Evolutionary conservation across 2,888 invertebrate species (phyloP), one percentile per base, ranked within the genome.

Genomic region (Hemithea aestivaria): DNA sequence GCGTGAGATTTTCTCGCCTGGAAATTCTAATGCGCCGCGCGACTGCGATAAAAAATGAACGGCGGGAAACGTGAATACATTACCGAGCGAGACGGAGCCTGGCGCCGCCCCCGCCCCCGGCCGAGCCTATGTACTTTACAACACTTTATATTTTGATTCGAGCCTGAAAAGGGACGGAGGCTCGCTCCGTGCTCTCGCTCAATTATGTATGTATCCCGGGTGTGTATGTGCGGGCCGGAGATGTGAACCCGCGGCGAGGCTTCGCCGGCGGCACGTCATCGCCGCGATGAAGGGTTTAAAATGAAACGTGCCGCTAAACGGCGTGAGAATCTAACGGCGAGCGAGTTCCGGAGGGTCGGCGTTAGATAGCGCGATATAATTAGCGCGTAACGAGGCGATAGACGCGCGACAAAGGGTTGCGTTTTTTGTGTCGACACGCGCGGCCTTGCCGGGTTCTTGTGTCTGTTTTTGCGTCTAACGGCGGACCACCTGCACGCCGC

Each of bases 41-140:
- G 85, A 84, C 76, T 80, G 83, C 82, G 85, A 87, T 87, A 87
- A 87, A 85, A 84, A 84, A 87, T 82, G 84, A 81, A 75, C 70
- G 70, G 73, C 72, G 77, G 78, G 75, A 83, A 84, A 80, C 74
- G 74, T 85, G 85, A 73, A 85, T 85, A 85, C 74, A 85, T 85
- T 84, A 85, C 60, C 43, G 70, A 78, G 78, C 67, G 81, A 73
- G 73, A 73, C 64, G 66, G 69, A 61, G 62, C 57, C n/a, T 59
- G 61, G 53, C 66, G 58, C 62, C 63, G 58, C 56, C 62, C 52
- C 48, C 58, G 47, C 47, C 51, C 56, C 59, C 42, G 32, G 27
- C 28, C 25, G 24, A 42, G 20, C 47, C 43, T 69, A 73, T 75
- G 72, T 75, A 66, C 61, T 76, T 72, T 72, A 71, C 76, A 72